A percentile compares a stretch with the other conserved stretches of the same genome.
Conservation (phyloP, 2,113 vertebrate genomes). For the Passerina amoena region DNA sequence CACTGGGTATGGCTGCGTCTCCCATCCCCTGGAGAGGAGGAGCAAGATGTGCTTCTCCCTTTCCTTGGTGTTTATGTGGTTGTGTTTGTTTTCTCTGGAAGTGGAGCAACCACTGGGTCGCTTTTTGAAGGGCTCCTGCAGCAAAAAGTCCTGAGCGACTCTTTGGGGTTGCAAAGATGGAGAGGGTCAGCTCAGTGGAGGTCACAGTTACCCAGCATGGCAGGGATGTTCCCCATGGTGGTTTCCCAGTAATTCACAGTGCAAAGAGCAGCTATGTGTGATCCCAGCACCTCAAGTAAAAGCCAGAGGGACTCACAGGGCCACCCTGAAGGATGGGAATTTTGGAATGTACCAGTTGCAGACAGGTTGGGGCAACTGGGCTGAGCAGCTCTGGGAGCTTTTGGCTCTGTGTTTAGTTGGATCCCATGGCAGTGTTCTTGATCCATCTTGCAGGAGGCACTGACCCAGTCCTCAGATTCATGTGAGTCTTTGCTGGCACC, state of each 20-base stretch:
- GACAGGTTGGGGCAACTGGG: too few relatives aligned
- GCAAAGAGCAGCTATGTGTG: fast-evolving
- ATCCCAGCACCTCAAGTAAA: background rate
- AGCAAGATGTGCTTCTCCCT: background rate
- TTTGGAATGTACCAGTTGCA: background rate
- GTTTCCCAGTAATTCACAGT: background rate
- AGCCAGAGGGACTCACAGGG: background rate
- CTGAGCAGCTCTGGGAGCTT: background rate
- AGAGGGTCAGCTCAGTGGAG: background rate
- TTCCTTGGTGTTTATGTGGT: background rate
- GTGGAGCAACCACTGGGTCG: background rate
- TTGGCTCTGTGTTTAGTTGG: background rate
- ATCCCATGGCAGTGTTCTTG: fast-evolving
- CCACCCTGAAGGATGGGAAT: background rate
- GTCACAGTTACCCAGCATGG: fast-evolving
- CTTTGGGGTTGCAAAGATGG: background rate
- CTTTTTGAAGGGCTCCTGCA: background rate
- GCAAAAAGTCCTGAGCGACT: fast-evolving
- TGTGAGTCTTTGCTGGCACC: background rate
- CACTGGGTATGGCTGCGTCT: fast-evolving
- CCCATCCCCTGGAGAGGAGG: background rate
- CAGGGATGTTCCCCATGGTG: background rate
- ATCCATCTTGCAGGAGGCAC: background rate
- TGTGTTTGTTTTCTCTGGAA: background rate
- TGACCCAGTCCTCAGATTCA: background rate